Evolutionary conservation across 2,113 vertebrate species (phyloP), one percentile per base, ranked within the genome.

Genomic region (Anolis sagrei): DNA sequence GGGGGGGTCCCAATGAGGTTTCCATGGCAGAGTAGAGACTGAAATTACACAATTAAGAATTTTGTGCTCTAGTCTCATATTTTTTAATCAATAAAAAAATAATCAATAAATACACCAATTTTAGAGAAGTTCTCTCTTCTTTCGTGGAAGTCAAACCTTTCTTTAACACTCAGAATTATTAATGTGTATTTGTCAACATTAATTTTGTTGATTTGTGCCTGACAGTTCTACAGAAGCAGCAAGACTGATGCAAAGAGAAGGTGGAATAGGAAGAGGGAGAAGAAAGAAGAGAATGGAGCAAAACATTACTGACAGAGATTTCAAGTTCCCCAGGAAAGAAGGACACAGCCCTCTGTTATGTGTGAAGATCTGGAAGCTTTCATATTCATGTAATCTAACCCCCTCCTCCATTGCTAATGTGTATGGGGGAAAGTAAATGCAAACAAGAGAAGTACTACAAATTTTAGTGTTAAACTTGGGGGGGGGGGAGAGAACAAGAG

Each of bases 391-490:
- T 76, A 14, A 2, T 25, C 21, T 27, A 66, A 2, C 23, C 0
- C 72, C 25, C 81, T 72, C 7, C 1, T 54, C 9, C 13, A 78
- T 29, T 66, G 75, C 7, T 1, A 0, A 88, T 6, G 23, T 79
- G 3, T 32, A 85, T 58, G 79, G 77, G 58, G 23, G 70, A 7
- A 34, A 9, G 32, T 5, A 1, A 19, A 27, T 2, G 29, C 18
- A 5, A 25, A 66, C 18, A 66, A 1, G 29, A 70, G 5, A 19
- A 7, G 21, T 2, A 49, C 21, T 48, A 61, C 27, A 76, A 25
- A 79, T n/a, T 5, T 39, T 44, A 86, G 2, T 49, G 62, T 86
- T 34, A 89, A 89, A 44, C 3, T n/a, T 44, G 39, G 39, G 82
- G 86, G 11, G 5, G n/a, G 27, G 58, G 11, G 16, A 69, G 19